Base-by-base conservation (phyloP, 2,797 vertebrate species). In the Tachyglossus aculeatus region DNA sequence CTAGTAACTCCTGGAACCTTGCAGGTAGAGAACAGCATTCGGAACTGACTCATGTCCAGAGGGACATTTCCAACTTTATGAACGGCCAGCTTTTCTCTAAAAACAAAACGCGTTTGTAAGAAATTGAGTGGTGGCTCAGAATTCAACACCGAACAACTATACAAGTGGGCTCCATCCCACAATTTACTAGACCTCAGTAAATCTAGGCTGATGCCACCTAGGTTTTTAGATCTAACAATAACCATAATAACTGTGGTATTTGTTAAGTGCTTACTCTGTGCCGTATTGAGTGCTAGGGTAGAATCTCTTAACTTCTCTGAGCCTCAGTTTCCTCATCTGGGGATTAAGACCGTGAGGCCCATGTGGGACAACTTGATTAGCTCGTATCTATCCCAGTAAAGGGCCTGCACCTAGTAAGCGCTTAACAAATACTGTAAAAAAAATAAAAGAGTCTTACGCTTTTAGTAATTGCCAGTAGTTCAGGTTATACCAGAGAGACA, bases 41-140 rank as follows among this genome's bases (percentile, higher is more conserved):
- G 93, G 86, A 98, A 96, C 59, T 99, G 98, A 84, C 89, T 88
- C 98, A 99, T 99, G 83, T 99, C 98, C 50, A 98, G 87, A 22
- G 92, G 84, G 12, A 36, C 55, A 75, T 88, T 90, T 29, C 92
- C 91, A 78, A 88, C 70, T 90, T 95, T 97, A 73, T 98, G 93
- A 47, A 95, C 74, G 54, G 91, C 71, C 69, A 98, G 60, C 60
- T 89, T 95, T 89, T 99, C 97, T 50, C 98, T 99, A 78, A 29
- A 82, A 74, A 78, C 18, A 82, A 24, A 29, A 69, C 62, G 68
- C 52, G 33, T 52, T 80, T 74, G 16, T 9, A 31, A 73, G 4
- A 76, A 50, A 38, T 55, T 1, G 64, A 67, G 52, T 8, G 3
- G 47, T 24, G 22, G 3, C 43, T 51, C 43, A 19, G 73, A 77